phyloP scores from a whole-genome alignment of 2,113 vertebrate genomes.

The Campylorhamphus procurvoides region DNA sequence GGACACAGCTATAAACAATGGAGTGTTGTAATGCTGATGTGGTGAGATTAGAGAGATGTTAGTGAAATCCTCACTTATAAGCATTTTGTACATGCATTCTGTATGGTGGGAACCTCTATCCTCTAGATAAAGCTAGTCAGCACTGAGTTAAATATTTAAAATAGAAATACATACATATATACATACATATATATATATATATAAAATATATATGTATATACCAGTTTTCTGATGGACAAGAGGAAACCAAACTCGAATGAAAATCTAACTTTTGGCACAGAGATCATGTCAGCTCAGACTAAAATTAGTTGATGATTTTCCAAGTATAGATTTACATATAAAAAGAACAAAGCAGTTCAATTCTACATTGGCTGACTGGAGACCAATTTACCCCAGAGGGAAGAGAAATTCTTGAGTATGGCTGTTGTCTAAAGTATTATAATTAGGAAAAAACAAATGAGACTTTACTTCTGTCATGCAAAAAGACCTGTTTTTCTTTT shows the following conservation, averaged over 20 bases:
- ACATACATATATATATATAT: not conserved
- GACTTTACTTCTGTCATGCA: not conserved
- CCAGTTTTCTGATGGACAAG: not conserved
- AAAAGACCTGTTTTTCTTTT: not conserved
- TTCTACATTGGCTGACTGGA: not conserved
- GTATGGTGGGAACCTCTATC: not conserved
- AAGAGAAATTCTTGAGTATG: conserved; percentile 4
- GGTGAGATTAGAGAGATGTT: not conserved
- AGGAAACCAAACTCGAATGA: conserved; percentile 46
- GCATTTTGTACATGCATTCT: not conserved
- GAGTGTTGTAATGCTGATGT: not conserved
- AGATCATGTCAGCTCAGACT: conserved; percentile 38
- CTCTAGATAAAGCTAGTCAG: not conserved
- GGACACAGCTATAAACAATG: not conserved
- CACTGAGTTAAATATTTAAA: not conserved
- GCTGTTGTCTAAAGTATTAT: conserved; percentile 22
- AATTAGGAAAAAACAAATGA: conserved; percentile 11
- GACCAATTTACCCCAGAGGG: not conserved
- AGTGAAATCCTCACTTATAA: not conserved
- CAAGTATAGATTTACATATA: conserved; percentile 55
- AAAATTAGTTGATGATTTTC: conserved; percentile 64
- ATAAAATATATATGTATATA: not conserved
- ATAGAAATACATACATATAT: not conserved
- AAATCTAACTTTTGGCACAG: conserved; percentile 62
- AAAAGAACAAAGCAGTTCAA: conserved; percentile 39